These are phyloP conservation scores for Sardinella longiceps DNA, from an alignment of 2,797 vertebrate species.

Conservation along the genomic window DNA sequence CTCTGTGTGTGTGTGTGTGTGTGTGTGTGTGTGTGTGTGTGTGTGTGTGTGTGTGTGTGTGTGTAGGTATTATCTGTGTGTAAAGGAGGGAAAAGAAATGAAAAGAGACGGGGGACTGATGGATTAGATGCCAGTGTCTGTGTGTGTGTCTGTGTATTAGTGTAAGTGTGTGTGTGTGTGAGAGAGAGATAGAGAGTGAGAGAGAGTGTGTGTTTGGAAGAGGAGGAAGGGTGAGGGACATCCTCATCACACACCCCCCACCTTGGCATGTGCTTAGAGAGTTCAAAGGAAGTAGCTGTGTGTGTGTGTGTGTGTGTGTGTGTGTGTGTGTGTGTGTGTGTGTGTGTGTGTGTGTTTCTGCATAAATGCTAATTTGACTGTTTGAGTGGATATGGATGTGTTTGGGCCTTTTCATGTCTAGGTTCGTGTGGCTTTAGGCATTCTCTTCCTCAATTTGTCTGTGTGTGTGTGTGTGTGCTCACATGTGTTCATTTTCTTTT, in stretches of 20 bases:
- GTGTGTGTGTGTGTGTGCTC: neutral
- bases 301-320: neutral
- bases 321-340: too few relatives aligned
- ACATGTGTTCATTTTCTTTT: too few relatives aligned
- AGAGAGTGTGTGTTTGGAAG: neutral
- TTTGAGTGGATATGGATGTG: neutral
- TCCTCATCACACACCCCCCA: neutral
- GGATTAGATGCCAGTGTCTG: slow-evolving; percentile 6
- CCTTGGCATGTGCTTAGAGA: neutral
- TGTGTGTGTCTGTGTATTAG: neutral
- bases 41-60: neutral
- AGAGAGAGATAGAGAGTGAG: neutral
- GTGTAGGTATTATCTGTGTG: neutral
- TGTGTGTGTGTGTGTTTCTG: neutral
- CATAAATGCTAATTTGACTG: too few relatives aligned
- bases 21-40: neutral
- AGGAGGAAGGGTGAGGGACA: neutral
- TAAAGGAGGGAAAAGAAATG: neutral
- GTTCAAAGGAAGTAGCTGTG: neutral
- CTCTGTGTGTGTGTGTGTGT: slow-evolving; percentile 5
- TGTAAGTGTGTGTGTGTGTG: slow-evolving; percentile 3
- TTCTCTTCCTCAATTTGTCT: neutral
- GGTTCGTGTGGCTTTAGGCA: too few relatives aligned
- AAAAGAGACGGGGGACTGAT: neutral
- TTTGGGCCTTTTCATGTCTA: neutral